phyloP scores from a whole-genome alignment of 2,797 vertebrate species.

The Scomberomorus guttatus region DNA sequence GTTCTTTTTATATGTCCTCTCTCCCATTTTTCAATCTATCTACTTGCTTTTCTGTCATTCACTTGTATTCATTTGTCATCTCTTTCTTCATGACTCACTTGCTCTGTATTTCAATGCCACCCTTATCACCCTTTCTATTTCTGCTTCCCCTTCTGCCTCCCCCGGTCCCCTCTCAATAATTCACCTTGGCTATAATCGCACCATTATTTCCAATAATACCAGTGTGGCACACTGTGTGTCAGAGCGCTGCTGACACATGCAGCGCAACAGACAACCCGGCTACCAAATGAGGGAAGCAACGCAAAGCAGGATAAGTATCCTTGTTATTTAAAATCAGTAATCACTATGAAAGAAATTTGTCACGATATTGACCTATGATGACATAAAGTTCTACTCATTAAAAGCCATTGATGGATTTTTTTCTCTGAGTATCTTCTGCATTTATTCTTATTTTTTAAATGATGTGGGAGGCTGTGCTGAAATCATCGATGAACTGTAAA shows the following conservation, averaged over 20 bases:
- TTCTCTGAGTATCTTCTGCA: background rate
- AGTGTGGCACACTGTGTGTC: constrained; percentile 45
- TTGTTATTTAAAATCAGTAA: constrained; percentile 21
- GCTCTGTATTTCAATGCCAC: constrained; percentile 41
- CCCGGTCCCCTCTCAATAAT: constrained; percentile 62
- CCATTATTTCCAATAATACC: constrained; percentile 72
- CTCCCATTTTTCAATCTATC: background rate
- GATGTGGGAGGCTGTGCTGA: background rate
- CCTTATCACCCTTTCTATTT: constrained; percentile 24
- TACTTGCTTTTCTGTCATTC: background rate
- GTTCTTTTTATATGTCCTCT: background rate
- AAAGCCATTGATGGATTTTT: constrained; percentile 13
- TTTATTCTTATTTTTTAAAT: constrained; percentile 3
- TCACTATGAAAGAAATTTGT: constrained; percentile 11
- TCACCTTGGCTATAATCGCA: constrained; percentile 68
- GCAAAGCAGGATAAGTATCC: background rate
- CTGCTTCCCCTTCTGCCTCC: constrained; percentile 19
- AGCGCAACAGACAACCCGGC: constrained; percentile 22
- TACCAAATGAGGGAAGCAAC: background rate
- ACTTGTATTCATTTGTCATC: constrained; percentile 14
- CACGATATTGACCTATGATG: background rate
- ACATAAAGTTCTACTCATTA: constrained; percentile 29
- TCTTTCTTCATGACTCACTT: constrained; percentile 39
- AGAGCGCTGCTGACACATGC: constrained; percentile 34
- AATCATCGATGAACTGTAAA: constrained; percentile 4